Base-by-base conservation (phyloP, 2,113 vertebrate genomes). In the Menura novaehollandiae region DNA sequence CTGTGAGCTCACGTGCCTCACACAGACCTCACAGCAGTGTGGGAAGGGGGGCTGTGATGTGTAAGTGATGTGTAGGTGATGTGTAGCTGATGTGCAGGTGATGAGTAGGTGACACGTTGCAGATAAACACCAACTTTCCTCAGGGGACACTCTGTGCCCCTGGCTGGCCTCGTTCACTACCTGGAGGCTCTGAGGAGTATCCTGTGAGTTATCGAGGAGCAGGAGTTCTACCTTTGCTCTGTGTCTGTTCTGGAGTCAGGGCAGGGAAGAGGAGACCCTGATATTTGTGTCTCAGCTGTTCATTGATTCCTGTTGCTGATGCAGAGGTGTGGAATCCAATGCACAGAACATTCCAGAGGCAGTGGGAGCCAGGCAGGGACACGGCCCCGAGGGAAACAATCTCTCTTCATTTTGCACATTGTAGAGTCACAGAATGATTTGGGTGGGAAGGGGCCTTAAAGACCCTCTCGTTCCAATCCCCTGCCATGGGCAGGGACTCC, bases 101-200 rank as follows among this genome's bases (percentile, higher is more conserved):
- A 46, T 46, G 46, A 20, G 46, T 46, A 20, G 58, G 66, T 0
- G 22, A 59, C 13, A 10, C 3, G 0, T 4, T 16, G 19, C 19
- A 37, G 58, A 56, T 24, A 26, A 56, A 19, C 35, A 64, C 4
- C 52, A 11, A 1, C 41, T 53, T 22, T 41, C 44, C 60, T 21
- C 23, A 16, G 39, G 59, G 44, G 24, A 22, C 0, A 2, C 13
- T 41, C 46, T 30, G 49, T 90, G 78, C 62, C 51, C 0, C 0
- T 4, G 17, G 12, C 60, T 74, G 75, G 49, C 53, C 33, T 11
- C 18, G 8, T 39, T 67, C 28, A 3, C 39, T 23, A 0, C 11
- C 51, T 7, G 33, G 24, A 64, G 78, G n/a, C 43, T 68, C 56
- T 20, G 7, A 16, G n/a, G 37, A 1, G 13, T 9, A 2, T 44